Base-by-base conservation (phyloP, 2,797 vertebrate species). In the Typhlichthys eigenmanni region DNA sequence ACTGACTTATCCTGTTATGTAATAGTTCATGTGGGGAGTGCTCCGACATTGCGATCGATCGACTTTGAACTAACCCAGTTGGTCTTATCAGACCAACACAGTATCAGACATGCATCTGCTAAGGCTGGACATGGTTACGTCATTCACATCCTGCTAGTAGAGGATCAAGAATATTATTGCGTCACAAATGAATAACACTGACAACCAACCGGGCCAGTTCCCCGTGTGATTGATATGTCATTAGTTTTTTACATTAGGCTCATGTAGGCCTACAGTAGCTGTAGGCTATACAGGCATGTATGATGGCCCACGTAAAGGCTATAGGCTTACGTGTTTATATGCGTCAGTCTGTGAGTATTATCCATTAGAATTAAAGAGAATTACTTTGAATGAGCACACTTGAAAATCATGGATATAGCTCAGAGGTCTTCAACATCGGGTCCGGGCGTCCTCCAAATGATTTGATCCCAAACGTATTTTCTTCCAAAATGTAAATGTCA, bases 11-110 rank as follows among this genome's bases (percentile, higher is more conserved):
- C 8, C 24, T 2, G 16, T 85, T 78, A 16, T 64, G 32, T 66
- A 76, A 74, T 63, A 12, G 5, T 67, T 14, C 68, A 6, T 55
- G 3, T 3, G 54, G 56, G 51, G 6, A 8, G 53, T 52, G 47
- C 6, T 66, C 13, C 55, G 45, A 17, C 2, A 8, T 47, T 29
- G 6, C 19, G 24, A 38, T 38, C 13, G 13, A 9, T 48, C 1
- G 32, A 43, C 62, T 64, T 47, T 67, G 47, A 71, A 55, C 29
- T 57, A 59, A 68, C 13, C 47, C 13, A 16, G 14, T 19, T 43
- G 19, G 8, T 54, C 55, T 58, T 1, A 0, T 13, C 34, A 13
- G 49, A 47, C 49, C n/a, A n/a, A n/a, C n/a, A n/a, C n/a, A n/a
- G n/a, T 1, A 0, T 13, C 34, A 13, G 49, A 47, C 49, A n/a